Conservation (phyloP, 2,888 invertebrate species). For the Leptinotarsa peninsularis region DNA sequence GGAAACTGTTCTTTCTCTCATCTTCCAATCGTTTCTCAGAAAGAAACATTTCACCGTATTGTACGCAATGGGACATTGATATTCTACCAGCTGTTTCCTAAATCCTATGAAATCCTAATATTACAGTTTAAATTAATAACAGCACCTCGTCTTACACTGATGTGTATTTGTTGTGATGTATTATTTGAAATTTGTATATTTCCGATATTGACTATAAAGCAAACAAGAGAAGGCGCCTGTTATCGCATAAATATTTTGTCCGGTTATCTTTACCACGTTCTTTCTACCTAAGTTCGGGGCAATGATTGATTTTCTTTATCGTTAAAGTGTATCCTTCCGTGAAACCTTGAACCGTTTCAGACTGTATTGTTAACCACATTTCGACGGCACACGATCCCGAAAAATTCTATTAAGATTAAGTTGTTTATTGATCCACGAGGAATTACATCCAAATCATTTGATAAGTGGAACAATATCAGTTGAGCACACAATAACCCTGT, state of each 20-base stretch:
- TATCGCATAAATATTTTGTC: not conserved
- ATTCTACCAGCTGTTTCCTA: no score
- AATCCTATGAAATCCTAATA: no score
- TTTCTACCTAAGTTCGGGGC: not conserved
- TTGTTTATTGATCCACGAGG: constrained; percentile 30
- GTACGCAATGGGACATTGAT: no score
- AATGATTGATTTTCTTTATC: constrained; percentile 2
- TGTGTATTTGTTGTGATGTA: no score
- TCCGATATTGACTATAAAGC: not conserved
- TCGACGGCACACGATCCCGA: constrained; percentile 9
- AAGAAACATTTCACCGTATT: no score
- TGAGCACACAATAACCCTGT: constrained; percentile 16
- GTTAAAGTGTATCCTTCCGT: constrained; percentile 18
- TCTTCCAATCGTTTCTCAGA: no score
- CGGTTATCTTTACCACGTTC: not conserved
- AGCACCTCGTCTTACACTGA: not conserved
- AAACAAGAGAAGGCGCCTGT: not conserved
- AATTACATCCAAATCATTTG: constrained; percentile 32
- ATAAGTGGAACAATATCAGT: constrained; percentile 35
- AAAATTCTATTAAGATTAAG: constrained; percentile 36
- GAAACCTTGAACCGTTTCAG: constrained; percentile 18
- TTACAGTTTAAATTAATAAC: no score
- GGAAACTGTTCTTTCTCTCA: no score
- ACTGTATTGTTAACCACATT: constrained; percentile 5
- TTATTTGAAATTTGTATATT: not conserved